A percentile compares a stretch with the other conserved stretches of the same genome.
Evolutionary conservation across 1,140 invertebrate species (phyloP).

Genomic region (Mizuhopecten yessoensis): DNA sequence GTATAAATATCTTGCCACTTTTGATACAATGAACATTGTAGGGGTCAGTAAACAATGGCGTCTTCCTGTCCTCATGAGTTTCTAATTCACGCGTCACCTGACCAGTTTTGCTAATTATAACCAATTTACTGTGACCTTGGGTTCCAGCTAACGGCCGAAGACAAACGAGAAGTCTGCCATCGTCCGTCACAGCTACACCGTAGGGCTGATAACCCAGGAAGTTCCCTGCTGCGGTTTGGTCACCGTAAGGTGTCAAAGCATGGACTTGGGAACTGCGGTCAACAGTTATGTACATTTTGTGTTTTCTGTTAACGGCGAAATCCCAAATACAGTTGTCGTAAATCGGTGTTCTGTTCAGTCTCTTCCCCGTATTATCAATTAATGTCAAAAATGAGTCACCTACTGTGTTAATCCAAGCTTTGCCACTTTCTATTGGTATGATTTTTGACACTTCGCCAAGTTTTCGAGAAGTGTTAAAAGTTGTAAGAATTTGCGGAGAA

Average conservation of each 20-base stretch:
- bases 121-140: not conserved
- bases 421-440: not conserved
- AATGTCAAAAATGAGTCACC: not conserved
- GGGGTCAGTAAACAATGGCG: not conserved
- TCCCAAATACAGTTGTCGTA: constrained; percentile 4
- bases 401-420: not conserved
- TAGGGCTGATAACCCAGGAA: not conserved
- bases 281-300: not conserved
- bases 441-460: not conserved
- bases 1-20: not conserved
- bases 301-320: not conserved
- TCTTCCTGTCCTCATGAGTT: not conserved
- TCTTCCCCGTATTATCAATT: not conserved
- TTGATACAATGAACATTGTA: constrained; percentile 16
- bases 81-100: not conserved
- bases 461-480: not conserved
- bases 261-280: not conserved
- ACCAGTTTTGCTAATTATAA: not conserved
- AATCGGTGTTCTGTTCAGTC: not conserved
- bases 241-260: not conserved
- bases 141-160: constrained; percentile 1
- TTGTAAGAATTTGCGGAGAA: not conserved
- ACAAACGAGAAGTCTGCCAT: not conserved
- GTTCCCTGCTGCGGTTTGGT: not conserved
- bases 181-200: not conserved